These are phyloP conservation scores for Okapia johnstoni DNA, from an alignment of 2,113 vertebrate genomes.

Conservation along the genomic window DNA sequence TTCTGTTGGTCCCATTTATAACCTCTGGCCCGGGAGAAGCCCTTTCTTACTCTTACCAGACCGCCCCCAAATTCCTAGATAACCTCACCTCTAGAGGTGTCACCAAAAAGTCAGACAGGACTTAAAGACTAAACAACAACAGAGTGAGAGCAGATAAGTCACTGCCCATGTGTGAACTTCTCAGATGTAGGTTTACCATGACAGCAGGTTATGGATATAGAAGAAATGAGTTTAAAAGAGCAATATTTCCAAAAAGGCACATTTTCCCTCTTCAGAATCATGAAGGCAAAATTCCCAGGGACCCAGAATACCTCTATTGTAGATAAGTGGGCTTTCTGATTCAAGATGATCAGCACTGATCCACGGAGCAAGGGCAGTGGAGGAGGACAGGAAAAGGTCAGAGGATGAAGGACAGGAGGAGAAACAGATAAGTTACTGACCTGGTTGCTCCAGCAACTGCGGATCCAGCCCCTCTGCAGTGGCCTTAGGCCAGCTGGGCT, in stretches of 20 bases:
- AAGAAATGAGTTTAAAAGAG: background rate
- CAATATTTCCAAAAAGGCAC: background rate
- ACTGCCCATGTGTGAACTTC: background rate
- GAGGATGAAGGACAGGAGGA: background rate
- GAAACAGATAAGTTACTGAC: background rate
- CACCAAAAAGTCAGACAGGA: background rate
- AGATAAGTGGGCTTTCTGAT: background rate
- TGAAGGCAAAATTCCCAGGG: background rate
- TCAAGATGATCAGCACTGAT: background rate
- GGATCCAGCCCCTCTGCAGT: background rate
- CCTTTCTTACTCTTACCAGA: background rate
- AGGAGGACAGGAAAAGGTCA: background rate
- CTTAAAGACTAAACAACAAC: background rate
- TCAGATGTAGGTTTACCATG: background rate
- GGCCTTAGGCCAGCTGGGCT: background rate
- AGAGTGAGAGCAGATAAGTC: background rate
- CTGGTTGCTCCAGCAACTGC: background rate
- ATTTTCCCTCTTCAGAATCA: background rate
- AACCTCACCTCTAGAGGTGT: background rate
- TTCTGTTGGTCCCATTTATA: background rate
- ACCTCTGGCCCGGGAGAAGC: background rate
- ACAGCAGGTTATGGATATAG: background rate
- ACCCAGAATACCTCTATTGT: background rate
- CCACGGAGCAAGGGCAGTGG: background rate
- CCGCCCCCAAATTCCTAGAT: background rate